A percentile compares a stretch with the other conserved stretches of the same genome.
phyloP scores from a whole-genome alignment of 2,113 vertebrate species.

The Neotoma lepida region DNA sequence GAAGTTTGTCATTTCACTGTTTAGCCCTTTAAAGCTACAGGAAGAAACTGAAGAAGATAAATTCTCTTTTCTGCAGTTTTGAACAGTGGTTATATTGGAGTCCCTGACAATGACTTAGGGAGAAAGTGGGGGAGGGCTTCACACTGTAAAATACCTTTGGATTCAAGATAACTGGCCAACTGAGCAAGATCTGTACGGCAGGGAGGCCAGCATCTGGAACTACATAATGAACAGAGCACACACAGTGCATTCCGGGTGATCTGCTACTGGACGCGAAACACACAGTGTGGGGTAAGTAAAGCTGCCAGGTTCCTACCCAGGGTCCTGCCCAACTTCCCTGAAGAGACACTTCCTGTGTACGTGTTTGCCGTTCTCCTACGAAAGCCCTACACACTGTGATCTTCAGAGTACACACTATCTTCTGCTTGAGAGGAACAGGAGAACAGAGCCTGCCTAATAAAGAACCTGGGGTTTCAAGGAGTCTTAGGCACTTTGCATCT shows the following conservation, averaged over 20 bases:
- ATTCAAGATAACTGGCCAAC: constrained; percentile 78
- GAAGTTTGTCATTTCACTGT: constrained; percentile 40
- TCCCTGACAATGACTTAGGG: constrained; percentile 14
- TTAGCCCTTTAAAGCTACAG: background rate
- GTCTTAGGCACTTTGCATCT: constrained; percentile 60
- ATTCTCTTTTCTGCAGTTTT: constrained; percentile 48
- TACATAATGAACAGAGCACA: constrained; percentile 81
- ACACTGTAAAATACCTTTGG: constrained; percentile 81
- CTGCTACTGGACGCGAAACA: constrained; percentile 82
- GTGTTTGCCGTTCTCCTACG: constrained; percentile 29
- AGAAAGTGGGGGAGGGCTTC: constrained; percentile 59
- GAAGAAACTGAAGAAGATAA: background rate
- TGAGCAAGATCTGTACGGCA: constrained; percentile 78
- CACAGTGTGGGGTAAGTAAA: constrained; percentile 61
- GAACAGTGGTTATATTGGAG: background rate
- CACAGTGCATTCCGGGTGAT: constrained; percentile 66
- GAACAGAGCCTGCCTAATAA: constrained; percentile 34
- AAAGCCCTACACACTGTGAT: background rate
- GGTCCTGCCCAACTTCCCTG: constrained; percentile 9
- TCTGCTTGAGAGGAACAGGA: background rate
- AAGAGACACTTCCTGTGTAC: background rate
- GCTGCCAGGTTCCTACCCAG: constrained; percentile 14
- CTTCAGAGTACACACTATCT: background rate
- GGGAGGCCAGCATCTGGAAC: constrained; percentile 81
- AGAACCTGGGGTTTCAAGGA: constrained; percentile 35